Percentiles rank a stretch among this genome's conserved stretches.
Evolutionary conservation across 2,888 invertebrate genomes (phyloP).

Genomic region (Philopedon plagiatum): DNA sequence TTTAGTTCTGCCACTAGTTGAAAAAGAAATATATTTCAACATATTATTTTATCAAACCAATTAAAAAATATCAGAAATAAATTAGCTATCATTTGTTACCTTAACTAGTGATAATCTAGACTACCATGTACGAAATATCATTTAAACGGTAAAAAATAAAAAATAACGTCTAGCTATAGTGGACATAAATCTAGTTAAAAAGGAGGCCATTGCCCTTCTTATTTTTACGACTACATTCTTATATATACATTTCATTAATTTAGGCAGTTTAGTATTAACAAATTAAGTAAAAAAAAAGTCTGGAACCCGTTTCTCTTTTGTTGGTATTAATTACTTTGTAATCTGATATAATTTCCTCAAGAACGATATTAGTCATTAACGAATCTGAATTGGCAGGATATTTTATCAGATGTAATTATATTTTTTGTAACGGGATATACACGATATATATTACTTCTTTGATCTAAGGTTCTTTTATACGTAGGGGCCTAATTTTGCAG

Average conservation of each 20-base stretch:
- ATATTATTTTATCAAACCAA: neutral
- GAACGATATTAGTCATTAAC: slow-evolving; percentile 16
- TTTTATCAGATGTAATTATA: neutral
- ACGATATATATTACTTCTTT: too few species aligned
- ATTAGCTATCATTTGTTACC: neutral
- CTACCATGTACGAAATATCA: neutral
- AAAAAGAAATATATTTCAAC: neutral
- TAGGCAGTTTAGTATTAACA: slow-evolving; percentile 18
- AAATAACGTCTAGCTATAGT: neutral
- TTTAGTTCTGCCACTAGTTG: too few species aligned
- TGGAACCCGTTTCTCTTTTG: slow-evolving; percentile 24
- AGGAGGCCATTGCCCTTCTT: slow-evolving; percentile 3
- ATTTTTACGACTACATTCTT: slow-evolving; percentile 7
- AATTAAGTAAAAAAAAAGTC: slow-evolving; percentile 18
- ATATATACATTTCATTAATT: slow-evolving; percentile 3
- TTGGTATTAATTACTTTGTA: slow-evolving; percentile 22
- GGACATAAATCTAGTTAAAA: slow-evolving; percentile 2
- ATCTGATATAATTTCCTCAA: slow-evolving; percentile 19
- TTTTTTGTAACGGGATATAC: neutral
- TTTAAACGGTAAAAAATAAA: slow-evolving; percentile 5
- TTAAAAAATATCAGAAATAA: neutral
- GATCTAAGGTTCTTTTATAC: too few species aligned
- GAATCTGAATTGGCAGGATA: neutral
- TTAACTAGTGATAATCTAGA: neutral
- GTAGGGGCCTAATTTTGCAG: too few species aligned